A percentile compares a stretch with the other conserved stretches of the same genome.
These are phyloP conservation scores for Cebus imitator DNA, from an alignment of 2,113 vertebrate genomes.

Conservation along the genomic window DNA sequence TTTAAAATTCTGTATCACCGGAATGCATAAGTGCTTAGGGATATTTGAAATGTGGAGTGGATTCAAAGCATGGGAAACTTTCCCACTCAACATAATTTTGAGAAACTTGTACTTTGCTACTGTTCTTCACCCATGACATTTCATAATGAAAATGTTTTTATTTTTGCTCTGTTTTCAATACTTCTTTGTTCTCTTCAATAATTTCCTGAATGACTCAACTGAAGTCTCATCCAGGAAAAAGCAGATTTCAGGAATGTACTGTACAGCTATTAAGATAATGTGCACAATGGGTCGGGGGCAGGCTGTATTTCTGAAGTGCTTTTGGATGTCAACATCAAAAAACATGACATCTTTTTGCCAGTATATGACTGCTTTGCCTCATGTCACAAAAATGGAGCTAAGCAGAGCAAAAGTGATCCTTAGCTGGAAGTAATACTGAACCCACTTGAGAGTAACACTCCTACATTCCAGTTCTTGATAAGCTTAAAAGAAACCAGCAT, in stretches of 20 bases:
- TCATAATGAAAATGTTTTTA: constrained; percentile 43
- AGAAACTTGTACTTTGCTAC: constrained; percentile 45
- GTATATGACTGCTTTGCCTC: not conserved
- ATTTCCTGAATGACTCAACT: constrained; percentile 67
- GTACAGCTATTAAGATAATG: constrained; percentile 49
- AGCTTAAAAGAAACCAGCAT: constrained; percentile 5
- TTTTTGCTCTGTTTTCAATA: constrained; percentile 47
- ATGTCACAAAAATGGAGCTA: not conserved
- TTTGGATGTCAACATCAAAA: constrained; percentile 43
- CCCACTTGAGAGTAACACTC: not conserved
- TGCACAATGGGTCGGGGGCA: constrained; percentile 20
- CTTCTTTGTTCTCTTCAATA: constrained; percentile 56
- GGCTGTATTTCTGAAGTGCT: constrained; percentile 41
- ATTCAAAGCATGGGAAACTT: constrained; percentile 49
- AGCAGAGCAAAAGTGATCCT: not conserved
- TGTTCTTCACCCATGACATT: constrained; percentile 39
- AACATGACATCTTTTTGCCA: not conserved
- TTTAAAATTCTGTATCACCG: constrained; percentile 15
- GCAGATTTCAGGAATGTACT: constrained; percentile 52
- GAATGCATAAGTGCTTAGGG: not conserved
- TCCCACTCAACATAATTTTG: constrained; percentile 6
- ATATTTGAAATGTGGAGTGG: constrained; percentile 29
- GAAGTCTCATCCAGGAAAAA: constrained; percentile 62
- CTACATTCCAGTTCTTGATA: constrained; percentile 12
- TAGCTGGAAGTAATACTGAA: not conserved